Base-by-base conservation (phyloP, 1,140 invertebrate genomes). In the Zaprionus taronus region DNA sequence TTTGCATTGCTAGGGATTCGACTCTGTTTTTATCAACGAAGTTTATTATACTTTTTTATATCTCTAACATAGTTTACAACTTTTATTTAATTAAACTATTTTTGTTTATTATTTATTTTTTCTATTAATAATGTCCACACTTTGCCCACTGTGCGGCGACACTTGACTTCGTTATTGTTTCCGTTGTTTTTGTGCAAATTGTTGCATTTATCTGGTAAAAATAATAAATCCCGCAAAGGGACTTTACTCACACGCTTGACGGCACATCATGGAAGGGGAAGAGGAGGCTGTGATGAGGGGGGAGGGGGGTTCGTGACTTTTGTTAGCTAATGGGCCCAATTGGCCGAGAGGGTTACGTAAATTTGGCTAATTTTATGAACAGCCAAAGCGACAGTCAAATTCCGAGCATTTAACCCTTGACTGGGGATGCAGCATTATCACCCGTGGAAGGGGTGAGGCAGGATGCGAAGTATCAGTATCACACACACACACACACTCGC, bases 151-250 rank as follows among this genome's bases (percentile, higher is more conserved):
- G 78, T 87, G 26, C 63, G n/a, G 47, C 65, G 57, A 79, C 81
- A 75, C 83, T 80, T 89, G 84, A 89, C 78, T 80, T 81, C 66
- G 74, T 58, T 65, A 69, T 44, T 74, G 73, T 70, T 68, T 62
- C 51, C 81, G 58, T 66, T 71, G 68, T 44, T 63, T 61, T 90
- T 81, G 80, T 90, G 86, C 85, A 85, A 90, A 90, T 90, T 90
- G 85, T 90, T 90, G 85, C 85, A 90, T 90, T 90, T 90, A 90
- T 91, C 85, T 90, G 85, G 85, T 91, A 90, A 90, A 90, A 90
- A 90, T 90, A 90, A 90, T 90, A 90, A 90, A 90, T 90, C 85
- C 77, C 55, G 72, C 57, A 68, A 79, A 83, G 81, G 78, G 85
- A 90, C 84, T 89, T 84, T 84, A 73, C 84, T 90, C 83, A 72